Base-by-base conservation (phyloP, 2,113 vertebrate species). In the Prietella phreatophila region DNA sequence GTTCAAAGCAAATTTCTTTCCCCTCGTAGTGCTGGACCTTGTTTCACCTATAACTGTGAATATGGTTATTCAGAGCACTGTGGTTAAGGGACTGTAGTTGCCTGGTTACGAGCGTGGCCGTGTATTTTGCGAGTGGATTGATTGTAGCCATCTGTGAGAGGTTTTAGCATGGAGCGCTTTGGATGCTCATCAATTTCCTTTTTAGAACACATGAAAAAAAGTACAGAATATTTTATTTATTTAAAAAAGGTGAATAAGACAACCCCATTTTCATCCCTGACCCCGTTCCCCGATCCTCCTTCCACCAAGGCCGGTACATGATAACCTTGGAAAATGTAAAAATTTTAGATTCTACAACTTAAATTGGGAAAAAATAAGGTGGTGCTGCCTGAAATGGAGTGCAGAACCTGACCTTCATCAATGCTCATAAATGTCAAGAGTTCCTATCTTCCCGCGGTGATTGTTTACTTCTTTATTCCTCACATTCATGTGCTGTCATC, bases 141-240 rank as follows among this genome's bases (percentile, higher is more conserved):
- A 90, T 79, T 75, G 22, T n/a, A 58, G 56, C 87, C 82, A 83
- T 90, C 87, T 87, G 65, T n/a, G 73, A 50, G 61, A 85, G 81
- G 80, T 71, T 60, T 85, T 42, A 58, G 60, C 78, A 15, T 80
- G 83, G 65, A 83, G 82, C 82, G 47, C 73, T 39, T 47, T 79
- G 87, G 73, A 84, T 56, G 56, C 33, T 33, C 47, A 47, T 86
- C 61, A 42, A 60, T 71, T 80, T 85, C 55, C 69, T 69, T 86
- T 81, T 82, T 36, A 87, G 55, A 71, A 81, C 19, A 42, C 63
- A 81, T 82, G 25, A 47, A 56, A 81, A 33, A 86, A 50, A 67
- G 39, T 20, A 13, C 7, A 63, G 30, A 25, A 30, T 42, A 36
- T 47, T 60, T 76, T 76, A 85, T 76, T 55, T 22, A 42, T 39